Evolutionary conservation across 2,797 vertebrate genomes (phyloP), one percentile per base, ranked within the genome.

Genomic region (Rhinogobio ventralis): DNA sequence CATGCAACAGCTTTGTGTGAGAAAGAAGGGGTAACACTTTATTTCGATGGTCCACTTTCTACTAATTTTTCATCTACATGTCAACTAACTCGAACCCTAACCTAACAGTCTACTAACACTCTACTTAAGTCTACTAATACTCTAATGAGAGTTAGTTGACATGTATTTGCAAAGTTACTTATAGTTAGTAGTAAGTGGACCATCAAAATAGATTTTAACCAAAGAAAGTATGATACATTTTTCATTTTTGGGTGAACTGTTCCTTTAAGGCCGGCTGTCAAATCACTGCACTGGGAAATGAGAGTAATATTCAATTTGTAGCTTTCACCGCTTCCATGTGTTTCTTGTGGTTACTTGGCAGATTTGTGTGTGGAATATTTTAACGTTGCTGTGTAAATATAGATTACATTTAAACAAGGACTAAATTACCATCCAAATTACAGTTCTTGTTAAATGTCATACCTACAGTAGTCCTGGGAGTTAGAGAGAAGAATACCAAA

Each of bases 361-460:
- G 51, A 45, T 73, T 62, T 53, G 30, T 66, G 25, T 67, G n/a
- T 53, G 30, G 73, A 53, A 55, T 55, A 20, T 42, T 42, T 42
- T 10, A 75, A 20, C 7, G 45, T 53, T 39, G 17, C 72, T 74
- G 25, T 13, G 71, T 66, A 75, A 74, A 64, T 60, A 73, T 11
- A 64, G 23, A 75, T 75, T 66, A 51, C 8, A 74, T 82, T 74
- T n/a, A 45, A 79, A 79, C 11, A 30, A 66, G 17, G 10, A 64
- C 6, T 39, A 74, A 64, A 67, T 45, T 30, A 78, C 8, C 15
- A 62, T 78, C 55, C 10, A 60, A 64, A 39, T 66, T 66, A 28
- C n/a, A 64, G 77, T 39, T 76, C 13, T 76, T 39, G 20, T 17
- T 57, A 39, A 57, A 55, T 76, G n/a, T 78, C 55, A 78, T 62